Evolutionary conservation across 2,797 vertebrate genomes (phyloP), one percentile per base, ranked within the genome.

Genomic region (Balearica regulorum): DNA sequence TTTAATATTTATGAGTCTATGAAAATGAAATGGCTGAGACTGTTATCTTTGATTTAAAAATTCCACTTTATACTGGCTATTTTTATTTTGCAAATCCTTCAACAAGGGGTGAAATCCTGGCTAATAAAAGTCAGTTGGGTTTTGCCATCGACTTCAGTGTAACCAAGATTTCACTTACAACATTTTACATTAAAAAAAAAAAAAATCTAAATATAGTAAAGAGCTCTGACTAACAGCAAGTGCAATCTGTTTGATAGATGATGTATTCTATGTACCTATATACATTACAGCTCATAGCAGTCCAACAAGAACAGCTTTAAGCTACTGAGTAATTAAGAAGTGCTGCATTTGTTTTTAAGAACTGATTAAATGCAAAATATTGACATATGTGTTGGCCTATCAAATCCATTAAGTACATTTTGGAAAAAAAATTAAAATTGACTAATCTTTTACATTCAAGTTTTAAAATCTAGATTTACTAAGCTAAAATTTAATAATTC

Each of bases 241-340:
- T 57, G 53, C 68, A 95, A 96, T 96, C 91, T 96, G 75, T 83
- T 92, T 87, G 83, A 84, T 57, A 87, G 79, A 85, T 93, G 69
- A 85, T 0, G 0, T 89, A 90, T n/a, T 69, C 51, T 57, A 24
- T 53, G 35, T 87, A 81, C 83, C 82, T 66, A 90, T 80, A 73
- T 57, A 71, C 46, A 73, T 39, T 73, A 73, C 46, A 83, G 87
- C 61, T 96, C 25, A 26, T 29, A 93, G 61, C n/a, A 83, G 28
- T 39, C 73, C 49, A 76, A 69, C n/a, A 10, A 86, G n/a, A 94
- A 60, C 33, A 77, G 82, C 37, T 64, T 87, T 91, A 76, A 58
- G 43, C 28, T 49, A 91, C 68, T 53, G 65, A 79, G 58, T 83
- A 94, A 95, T 78, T 76, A 83, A 95, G 83, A 92, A 88, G 64